Percentiles rank a stretch among this genome's conserved stretches.
Conservation (phyloP, 1,140 invertebrate genomes). For the Drosophila athabasca region DNA sequence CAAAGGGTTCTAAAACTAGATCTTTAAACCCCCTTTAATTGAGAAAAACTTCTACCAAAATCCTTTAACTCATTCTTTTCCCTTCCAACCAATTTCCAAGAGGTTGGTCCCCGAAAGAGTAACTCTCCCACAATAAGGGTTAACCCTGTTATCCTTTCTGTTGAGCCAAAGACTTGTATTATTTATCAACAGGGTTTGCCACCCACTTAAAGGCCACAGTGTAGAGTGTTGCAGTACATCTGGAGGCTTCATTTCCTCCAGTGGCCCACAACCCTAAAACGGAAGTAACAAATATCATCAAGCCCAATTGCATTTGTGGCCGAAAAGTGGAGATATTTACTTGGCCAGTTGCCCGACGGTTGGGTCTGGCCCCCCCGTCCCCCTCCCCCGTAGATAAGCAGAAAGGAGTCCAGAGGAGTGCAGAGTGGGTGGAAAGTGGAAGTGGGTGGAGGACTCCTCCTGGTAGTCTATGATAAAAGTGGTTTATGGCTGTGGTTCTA, state of each 20-base stretch:
- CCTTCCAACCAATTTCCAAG: too few relatives aligned
- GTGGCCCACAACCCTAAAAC: constrained; percentile 61
- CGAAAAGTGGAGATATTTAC: constrained; percentile 79
- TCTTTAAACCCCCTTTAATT: too few relatives aligned
- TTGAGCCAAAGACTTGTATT: not conserved
- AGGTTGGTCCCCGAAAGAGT: too few relatives aligned
- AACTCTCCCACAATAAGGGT: too few relatives aligned
- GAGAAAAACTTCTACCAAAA: too few relatives aligned
- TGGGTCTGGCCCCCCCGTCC: too few relatives aligned
- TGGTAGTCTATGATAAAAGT: constrained; percentile 64
- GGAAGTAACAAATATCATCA: constrained; percentile 81
- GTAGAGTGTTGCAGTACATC: constrained; percentile 22
- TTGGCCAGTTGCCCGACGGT: constrained; percentile 15
- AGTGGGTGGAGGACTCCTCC: not conserved
- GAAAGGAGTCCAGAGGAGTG: constrained; percentile 5
- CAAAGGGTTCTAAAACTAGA: too few relatives aligned
- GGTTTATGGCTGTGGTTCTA: constrained; percentile 60
- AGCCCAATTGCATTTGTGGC: constrained; percentile 81
- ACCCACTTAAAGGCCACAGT: constrained; percentile 15
- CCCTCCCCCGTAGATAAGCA: not conserved
- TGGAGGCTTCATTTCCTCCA: constrained; percentile 68
- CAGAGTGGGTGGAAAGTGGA: constrained; percentile 1
- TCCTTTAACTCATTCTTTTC: too few relatives aligned
- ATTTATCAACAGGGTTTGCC: not conserved
- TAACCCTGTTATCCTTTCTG: too few relatives aligned